Conservation (phyloP, 2,113 vertebrate genomes). For the Otocyon megalotis region DNA sequence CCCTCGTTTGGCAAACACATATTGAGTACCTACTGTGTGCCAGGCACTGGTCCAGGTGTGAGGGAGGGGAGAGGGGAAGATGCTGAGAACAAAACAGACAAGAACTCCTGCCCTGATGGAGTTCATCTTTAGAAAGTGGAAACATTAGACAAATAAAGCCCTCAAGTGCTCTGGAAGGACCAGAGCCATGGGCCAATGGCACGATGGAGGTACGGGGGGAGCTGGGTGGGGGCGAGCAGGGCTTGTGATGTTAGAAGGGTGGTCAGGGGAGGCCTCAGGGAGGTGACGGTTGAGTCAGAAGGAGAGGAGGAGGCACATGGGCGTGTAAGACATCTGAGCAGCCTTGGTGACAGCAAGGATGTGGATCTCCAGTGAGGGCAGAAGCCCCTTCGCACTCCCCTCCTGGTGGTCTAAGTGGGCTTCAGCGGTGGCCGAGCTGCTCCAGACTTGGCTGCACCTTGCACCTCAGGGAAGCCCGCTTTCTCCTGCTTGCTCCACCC, state of each 20-base stretch:
- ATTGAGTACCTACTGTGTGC: background rate
- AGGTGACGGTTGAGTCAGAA: background rate
- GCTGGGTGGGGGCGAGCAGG: rapidly evolving
- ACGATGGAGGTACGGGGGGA: rapidly evolving
- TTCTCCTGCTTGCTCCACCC: rapidly evolving
- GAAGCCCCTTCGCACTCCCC: background rate
- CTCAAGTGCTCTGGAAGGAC: background rate
- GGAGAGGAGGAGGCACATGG: background rate
- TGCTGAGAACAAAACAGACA: background rate
- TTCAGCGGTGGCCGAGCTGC: background rate
- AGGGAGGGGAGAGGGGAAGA: background rate
- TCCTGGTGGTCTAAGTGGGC: background rate
- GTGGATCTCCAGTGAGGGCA: rapidly evolving
- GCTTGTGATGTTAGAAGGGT: background rate
- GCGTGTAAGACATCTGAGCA: background rate
- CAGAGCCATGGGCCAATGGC: background rate
- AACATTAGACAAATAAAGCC: background rate
- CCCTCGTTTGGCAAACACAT: background rate
- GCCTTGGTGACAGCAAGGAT: background rate
- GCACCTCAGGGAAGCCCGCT: no score
- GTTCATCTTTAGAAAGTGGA: background rate
- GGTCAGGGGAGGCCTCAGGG: background rate
- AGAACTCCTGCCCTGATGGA: no score
- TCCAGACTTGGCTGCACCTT: rapidly evolving
- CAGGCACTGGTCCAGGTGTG: background rate